phyloP scores from a whole-genome alignment of 2,888 invertebrate species.

The Cryptocheilus praepositus region DNA sequence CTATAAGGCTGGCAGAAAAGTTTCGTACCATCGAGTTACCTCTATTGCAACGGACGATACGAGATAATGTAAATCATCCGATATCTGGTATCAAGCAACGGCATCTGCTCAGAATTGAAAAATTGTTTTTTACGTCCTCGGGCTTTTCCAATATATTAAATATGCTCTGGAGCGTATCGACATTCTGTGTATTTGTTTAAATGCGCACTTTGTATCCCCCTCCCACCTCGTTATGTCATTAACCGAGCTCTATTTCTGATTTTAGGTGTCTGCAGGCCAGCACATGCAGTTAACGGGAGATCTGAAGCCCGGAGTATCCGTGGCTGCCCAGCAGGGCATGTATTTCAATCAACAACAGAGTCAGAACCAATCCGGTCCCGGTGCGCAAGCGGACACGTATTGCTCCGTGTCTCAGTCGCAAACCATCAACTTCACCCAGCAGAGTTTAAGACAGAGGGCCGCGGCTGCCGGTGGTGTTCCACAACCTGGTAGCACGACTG shows the following conservation, averaged over 20 bases:
- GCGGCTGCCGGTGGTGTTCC: slow-evolving; percentile 71
- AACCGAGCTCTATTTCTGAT: slow-evolving; percentile 18
- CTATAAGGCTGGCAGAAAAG: background rate
- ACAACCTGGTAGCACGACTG: slow-evolving; percentile 53
- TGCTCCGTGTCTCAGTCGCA: slow-evolving; percentile 87
- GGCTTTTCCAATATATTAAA: too few relatives aligned
- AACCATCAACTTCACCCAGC: slow-evolving; percentile 90
- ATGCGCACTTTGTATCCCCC: too few relatives aligned
- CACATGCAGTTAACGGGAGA: slow-evolving; percentile 87
- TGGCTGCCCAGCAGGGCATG: slow-evolving; percentile 91
- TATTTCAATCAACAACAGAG: slow-evolving; percentile 78
- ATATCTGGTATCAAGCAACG: too few relatives aligned
- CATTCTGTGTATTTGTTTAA: background rate
- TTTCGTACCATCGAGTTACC: background rate
- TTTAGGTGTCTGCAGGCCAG: slow-evolving; percentile 90
- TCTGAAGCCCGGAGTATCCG: slow-evolving; percentile 84
- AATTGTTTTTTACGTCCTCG: background rate
- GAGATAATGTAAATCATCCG: background rate
- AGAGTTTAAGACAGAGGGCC: slow-evolving; percentile 79
- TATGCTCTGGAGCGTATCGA: too few relatives aligned
- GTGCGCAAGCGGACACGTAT: slow-evolving; percentile 79
- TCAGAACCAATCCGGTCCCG: slow-evolving; percentile 62
- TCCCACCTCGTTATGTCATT: background rate
- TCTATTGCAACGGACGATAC: background rate
- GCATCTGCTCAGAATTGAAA: background rate